These are phyloP conservation scores for Novumbra hubbsi DNA, from an alignment of 2,797 vertebrate genomes.

Conservation along the genomic window DNA sequence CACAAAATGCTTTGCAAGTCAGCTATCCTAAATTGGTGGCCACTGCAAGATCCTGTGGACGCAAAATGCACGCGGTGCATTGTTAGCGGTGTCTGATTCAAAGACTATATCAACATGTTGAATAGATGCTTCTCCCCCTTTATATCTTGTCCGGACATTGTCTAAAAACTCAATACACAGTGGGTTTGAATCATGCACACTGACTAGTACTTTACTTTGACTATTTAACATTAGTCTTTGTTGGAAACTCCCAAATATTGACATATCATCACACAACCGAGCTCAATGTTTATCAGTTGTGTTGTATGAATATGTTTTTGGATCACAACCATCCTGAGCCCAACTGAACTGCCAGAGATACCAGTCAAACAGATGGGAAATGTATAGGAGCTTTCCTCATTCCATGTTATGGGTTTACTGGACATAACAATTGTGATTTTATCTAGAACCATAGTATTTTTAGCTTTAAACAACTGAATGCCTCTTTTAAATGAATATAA, in stretches of 20 bases:
- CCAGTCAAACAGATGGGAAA: conserved; percentile 13
- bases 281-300: neutral
- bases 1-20: conserved; percentile 31
- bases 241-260: conserved; percentile 27
- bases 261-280: conserved; percentile 22
- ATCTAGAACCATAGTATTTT: neutral
- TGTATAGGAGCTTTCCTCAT: neutral
- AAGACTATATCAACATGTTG: conserved; percentile 19
- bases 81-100: conserved; percentile 29
- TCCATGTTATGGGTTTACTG: neutral
- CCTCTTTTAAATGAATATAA: conserved; percentile 2
- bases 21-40: conserved; percentile 18
- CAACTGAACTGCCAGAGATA: conserved; percentile 50
- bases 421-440: neutral
- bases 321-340: neutral
- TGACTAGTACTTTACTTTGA: conserved; percentile 41
- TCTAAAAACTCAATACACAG: conserved; percentile 27
- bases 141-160: conserved; percentile 33
- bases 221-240: conserved; percentile 16
- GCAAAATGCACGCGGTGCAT: conserved; percentile 34
- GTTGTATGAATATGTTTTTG: conserved; percentile 13
- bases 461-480: neutral
- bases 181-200: conserved; percentile 17
- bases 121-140: conserved; percentile 33
- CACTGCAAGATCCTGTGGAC: conserved; percentile 37